phyloP scores from a whole-genome alignment of 2,888 invertebrate species.

The Anthoptus insignis region DNA sequence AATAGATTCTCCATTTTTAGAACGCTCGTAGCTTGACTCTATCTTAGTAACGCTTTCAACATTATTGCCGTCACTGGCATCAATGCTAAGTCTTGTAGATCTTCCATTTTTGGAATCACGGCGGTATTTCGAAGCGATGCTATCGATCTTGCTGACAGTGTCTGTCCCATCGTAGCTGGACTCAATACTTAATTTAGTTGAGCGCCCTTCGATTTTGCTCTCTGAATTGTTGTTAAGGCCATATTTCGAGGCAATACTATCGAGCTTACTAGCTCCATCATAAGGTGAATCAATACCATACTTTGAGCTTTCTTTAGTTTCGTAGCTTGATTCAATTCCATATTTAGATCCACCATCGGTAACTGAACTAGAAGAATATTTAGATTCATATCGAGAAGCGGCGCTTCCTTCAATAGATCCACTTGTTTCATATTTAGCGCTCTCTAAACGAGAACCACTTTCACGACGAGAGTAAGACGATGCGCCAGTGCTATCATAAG shows the following conservation, averaged over 20 bases:
- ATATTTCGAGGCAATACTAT: conserved; percentile 70
- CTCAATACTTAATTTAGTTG: conserved; percentile 51
- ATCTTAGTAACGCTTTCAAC: conserved; percentile 50
- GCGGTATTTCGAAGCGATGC: conserved; percentile 66
- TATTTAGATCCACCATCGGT: conserved; percentile 56
- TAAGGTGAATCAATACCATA: conserved; percentile 53
- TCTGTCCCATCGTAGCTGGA: conserved; percentile 54
- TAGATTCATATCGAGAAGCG: conserved; percentile 73
- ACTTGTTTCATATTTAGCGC: conserved; percentile 65
- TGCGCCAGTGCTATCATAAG: conserved; percentile 66
- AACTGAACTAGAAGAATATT: conserved; percentile 62
- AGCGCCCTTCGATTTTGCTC: conserved; percentile 48
- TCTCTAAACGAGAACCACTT: conserved; percentile 72
- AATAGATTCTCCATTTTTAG: conserved; percentile 60
- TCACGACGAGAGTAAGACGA: conserved; percentile 73
- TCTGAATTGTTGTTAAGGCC: conserved; percentile 66
- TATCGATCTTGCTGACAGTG: conserved; percentile 62
- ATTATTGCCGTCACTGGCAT: conserved; percentile 65
- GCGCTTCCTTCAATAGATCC: conserved; percentile 68
- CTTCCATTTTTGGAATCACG: conserved; percentile 60
- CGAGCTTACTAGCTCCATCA: conserved; percentile 64
- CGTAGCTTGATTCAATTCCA: conserved; percentile 60
- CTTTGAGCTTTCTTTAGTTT: conserved; percentile 56
- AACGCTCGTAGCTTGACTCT: conserved; percentile 50
- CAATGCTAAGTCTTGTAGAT: conserved; percentile 60